Base-by-base conservation (phyloP, 2,888 invertebrate species). In the Drosophila peninsularis region DNA sequence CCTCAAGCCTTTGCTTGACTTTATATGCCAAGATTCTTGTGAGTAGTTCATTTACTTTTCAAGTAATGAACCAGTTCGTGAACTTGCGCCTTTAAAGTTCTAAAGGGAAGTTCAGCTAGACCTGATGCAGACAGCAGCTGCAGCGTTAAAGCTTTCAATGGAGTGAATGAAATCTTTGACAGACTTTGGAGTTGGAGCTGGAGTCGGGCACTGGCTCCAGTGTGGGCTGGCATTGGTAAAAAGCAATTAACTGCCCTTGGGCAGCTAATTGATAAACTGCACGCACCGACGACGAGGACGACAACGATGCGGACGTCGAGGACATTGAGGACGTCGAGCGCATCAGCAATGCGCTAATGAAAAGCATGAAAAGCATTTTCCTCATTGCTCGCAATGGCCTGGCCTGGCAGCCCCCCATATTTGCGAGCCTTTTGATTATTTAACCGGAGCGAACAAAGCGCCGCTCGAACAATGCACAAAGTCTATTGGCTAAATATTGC, bases 221-320 rank as follows among this genome's bases (percentile, higher is more conserved):
- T 34, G 41, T 11, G 24, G 42, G 30, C 37, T 37, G 42, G 41
- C 61, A 66, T 67, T 70, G 77, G 64, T 50, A 80, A 80, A 78
- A 78, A 80, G 81, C 88, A 83, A 83, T 83, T 83, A 88, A 86
- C 84, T 88, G 71, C 54, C 67, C 79, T 58, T 37, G 27, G 83
- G 74, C 79, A 65, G 75, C 89, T 83, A 83, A 83, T 83, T 83
- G 83, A 88, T 88, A 78, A 83, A 71, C 87, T 88, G 87, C 78
- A 86, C 86, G 83, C 78, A 71, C 39, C 64, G 36, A 32, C 53
- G 39, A 50, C 17, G 17, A 49, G 5, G 37, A 55, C 11, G 54
- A 39, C 37, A n/a, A 42, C 39, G 39, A 50, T 21, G 42, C 2
- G 13, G 42, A 21, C 42, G 6, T 21, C 3, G 50, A 30, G 60